A percentile compares a stretch with the other conserved stretches of the same genome.
Conservation (phyloP, 2,113 vertebrate species). For the Epinephelus fuscoguttatus region DNA sequence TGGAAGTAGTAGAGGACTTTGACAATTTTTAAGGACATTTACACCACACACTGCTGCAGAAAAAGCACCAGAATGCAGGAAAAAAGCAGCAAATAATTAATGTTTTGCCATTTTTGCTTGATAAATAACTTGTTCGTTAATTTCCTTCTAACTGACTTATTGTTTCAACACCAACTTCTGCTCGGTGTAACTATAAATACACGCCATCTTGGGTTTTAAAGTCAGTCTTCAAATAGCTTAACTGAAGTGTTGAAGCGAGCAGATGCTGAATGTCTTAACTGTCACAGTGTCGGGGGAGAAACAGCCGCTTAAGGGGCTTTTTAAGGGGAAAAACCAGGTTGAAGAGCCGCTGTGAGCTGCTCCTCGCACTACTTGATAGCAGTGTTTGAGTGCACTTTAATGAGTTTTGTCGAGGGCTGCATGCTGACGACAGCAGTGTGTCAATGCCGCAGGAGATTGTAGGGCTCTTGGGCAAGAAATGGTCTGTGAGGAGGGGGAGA, state of each 20-base stretch:
- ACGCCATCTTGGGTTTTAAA: not conserved
- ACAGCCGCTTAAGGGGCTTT: not conserved
- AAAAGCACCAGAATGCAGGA: too few species aligned
- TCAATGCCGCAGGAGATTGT: slow-evolving; percentile 44
- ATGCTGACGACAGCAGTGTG: slow-evolving; percentile 36
- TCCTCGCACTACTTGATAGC: not conserved
- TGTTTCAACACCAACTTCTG: not conserved
- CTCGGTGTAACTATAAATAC: not conserved
- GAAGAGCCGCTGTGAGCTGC: not conserved
- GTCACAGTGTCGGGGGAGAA: not conserved
- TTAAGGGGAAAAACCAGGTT: slow-evolving; percentile 36
- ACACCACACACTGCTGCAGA: too few species aligned
- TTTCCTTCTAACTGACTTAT: too few species aligned
- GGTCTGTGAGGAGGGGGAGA: slow-evolving; percentile 4
- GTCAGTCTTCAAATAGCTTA: not conserved
- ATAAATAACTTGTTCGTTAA: not conserved
- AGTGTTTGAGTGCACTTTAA: slow-evolving; percentile 25
- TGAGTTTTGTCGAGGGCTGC: slow-evolving; percentile 31
- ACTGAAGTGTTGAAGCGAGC: not conserved
- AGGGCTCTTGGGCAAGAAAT: slow-evolving; percentile 35
- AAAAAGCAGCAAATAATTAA: not conserved
- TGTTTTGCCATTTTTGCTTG: not conserved
- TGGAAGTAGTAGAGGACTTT: too few species aligned
- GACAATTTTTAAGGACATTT: too few species aligned
- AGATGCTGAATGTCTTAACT: not conserved